Evolutionary conservation across 2,113 vertebrate species (phyloP).

Genomic region (Myanophis thanlyinensis): DNA sequence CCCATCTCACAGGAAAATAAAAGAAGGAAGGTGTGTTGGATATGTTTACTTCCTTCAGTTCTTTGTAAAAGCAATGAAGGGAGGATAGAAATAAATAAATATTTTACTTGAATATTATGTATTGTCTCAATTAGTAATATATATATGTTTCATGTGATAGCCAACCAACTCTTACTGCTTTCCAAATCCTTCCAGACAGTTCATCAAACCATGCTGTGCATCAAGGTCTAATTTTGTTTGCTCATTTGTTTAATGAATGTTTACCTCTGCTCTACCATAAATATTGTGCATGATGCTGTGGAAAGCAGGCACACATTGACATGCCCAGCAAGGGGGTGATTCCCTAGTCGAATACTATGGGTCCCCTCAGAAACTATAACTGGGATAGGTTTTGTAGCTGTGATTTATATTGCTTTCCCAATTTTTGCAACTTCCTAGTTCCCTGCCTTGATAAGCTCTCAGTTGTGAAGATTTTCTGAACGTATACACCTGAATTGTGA

Average conservation of each 20-base stretch:
- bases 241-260: background rate
- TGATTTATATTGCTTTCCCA: background rate
- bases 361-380: background rate
- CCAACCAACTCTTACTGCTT: background rate
- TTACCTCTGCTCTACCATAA: background rate
- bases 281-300: background rate
- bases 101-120: background rate
- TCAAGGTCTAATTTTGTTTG: background rate
- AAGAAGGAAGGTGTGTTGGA: no score
- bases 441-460: background rate
- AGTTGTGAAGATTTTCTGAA: background rate
- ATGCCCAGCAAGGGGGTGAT: background rate
- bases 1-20: no score
- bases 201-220: background rate
- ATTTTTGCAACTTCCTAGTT: background rate
- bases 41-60: no score
- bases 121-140: background rate
- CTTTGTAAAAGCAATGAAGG: no score
- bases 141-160: background rate
- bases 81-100: no score
- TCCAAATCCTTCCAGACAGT: no score
- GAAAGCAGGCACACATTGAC: background rate
- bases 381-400: background rate
- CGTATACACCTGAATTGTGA: background rate
- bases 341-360: background rate